Conservation (phyloP, 2,113 vertebrate genomes). For the Heterotis niloticus region DNA sequence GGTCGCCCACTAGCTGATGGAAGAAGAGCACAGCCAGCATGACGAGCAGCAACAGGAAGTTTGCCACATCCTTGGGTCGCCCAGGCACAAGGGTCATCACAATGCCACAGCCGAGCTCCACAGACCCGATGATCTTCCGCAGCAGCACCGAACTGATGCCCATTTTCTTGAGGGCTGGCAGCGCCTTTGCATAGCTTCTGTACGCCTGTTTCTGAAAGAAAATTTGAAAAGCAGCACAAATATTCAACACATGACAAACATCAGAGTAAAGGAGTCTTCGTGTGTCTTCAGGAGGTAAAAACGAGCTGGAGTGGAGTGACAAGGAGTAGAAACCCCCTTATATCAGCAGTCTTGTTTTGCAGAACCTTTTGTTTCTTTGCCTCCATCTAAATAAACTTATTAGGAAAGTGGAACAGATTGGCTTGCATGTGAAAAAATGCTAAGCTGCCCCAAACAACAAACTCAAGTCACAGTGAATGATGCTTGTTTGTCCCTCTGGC, state of each 20-base stretch:
- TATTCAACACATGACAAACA: not conserved
- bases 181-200: slow-evolving; percentile 91
- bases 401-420: not conserved
- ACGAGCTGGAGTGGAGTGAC: not conserved
- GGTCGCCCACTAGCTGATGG: slow-evolving; percentile 96
- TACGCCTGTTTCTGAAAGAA: slow-evolving; percentile 87
- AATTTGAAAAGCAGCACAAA: slow-evolving; percentile 11
- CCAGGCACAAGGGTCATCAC: slow-evolving; percentile 94
- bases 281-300: not conserved
- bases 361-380: not conserved
- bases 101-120: slow-evolving; percentile 89
- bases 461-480: not conserved
- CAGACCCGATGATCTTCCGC: slow-evolving; percentile 90
- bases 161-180: slow-evolving; percentile 90
- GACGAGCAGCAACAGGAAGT: slow-evolving; percentile 89
- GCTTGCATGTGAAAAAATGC: not conserved
- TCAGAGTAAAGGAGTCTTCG: not conserved
- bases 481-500: too few species aligned
- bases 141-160: slow-evolving; percentile 92
- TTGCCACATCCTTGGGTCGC: slow-evolving; percentile 90
- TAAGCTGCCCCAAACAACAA: not conserved
- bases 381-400: not conserved
- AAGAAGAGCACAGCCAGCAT: slow-evolving; percentile 94
- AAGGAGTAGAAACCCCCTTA: not conserved
- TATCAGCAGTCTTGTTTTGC: not conserved